Evolutionary conservation across 2,888 invertebrate species (phyloP), one percentile per base, ranked within the genome.

Genomic region (Crioceris asparagi): DNA sequence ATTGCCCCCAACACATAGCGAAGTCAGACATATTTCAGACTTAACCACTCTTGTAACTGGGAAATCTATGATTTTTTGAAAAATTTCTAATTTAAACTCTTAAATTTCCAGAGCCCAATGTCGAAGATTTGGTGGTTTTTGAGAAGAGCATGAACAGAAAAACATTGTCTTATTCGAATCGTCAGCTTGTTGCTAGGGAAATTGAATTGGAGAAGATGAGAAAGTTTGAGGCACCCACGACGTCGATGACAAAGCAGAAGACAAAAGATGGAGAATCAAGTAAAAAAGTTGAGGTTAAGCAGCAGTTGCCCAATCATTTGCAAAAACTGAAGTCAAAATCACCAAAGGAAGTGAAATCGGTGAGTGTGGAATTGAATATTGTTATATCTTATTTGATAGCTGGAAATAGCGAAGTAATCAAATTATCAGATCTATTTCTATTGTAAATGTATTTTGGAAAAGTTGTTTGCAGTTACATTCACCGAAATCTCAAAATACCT

Each of bases 101-200:
- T n/a, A n/a, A n/a, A n/a, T n/a, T 70, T 44, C 62, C 84, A 25
- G 88, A 91, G 53, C 93, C 92, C 40, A 79, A 87, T 56, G 64
- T 91, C 8, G 80, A 85, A 51, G 75, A 77, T 45, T 53, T 83
- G 1, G 74, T 74, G 0, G 51, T 59, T 39, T 75, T 73, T 49
- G 39, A 45, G 12, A 46, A 43, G 27, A 21, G 38, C 2, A 30
- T 36, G 19, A 36, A 36, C 12, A 39, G 33, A 27, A 42, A 67
- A 26, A 61, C 64, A 26, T 55, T 83, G 21, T 70, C 75, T 1
- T 83, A 84, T 48, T 74, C 79, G 5, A 74, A 79, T 14, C 77
- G 83, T 41, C 91, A 92, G 57, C 68, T 90, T 29, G 76, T 93
- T 38, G 75, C 86, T 0, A 71, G 83, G 32, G 88, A 91, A 67